Evolutionary conservation across 1,140 invertebrate species (phyloP), one percentile per base, ranked within the genome.

Genomic region (Rhagoletis zephyria): DNA sequence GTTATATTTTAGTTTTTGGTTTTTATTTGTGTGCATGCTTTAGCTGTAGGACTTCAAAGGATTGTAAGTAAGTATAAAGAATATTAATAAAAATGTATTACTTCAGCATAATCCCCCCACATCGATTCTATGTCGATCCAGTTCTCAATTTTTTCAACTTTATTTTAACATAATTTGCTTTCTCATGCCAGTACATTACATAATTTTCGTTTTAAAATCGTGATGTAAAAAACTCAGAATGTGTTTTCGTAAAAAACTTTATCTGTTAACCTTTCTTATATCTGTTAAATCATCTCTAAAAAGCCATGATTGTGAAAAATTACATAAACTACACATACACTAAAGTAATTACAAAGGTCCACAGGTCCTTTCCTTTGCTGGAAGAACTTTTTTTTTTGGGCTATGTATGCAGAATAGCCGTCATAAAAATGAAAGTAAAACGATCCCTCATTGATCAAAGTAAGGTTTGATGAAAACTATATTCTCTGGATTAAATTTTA

Each of bases 201-300:
- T 30, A 63, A 9, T 63, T n/a, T 63, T 63, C 12, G 48, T 81
- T 56, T 51, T 45, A 48, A 61, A 64, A 61, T 67, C 81, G 30
- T 81, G 42, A 59, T 88, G 88, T 89, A 89, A 89, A 89, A 89
- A 89, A 30, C 88, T 88, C 88, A 89, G 88, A 89, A 89, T 87
- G 74, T 89, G 74, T 87, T 67, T 88, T 61, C 16, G 51, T 65
- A 9, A 67, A 6, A 61, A 7, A 12, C 10, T 85, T 60, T 60
- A 85, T n/a, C 6, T 14, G 45, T 87, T 48, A 64, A 64, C 30
- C 40, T 65, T 87, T 81, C 45, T 42, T 51, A 40, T 48, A 56
- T 30, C 30, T 30, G 30, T 19, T 77, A 12, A 56, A 59, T 87
- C 64, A 70, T 74, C 45, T 45, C 16, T 74, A 40, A 74, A 45